These are phyloP conservation scores for Cryptophagus acutangulus DNA, from an alignment of 2,888 invertebrate genomes.

Conservation along the genomic window DNA sequence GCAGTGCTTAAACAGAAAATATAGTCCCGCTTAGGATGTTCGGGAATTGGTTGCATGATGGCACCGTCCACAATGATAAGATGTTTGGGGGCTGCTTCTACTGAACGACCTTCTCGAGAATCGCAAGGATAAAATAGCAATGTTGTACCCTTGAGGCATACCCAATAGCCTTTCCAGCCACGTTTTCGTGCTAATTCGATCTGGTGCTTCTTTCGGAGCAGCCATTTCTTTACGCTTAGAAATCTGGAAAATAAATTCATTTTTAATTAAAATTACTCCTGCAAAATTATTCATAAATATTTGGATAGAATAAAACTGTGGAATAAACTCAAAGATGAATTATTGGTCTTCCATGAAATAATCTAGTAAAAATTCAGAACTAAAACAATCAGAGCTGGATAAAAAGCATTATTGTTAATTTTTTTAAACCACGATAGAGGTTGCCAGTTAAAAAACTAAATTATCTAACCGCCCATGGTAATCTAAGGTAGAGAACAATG, in stretches of 20 bases:
- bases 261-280: no score
- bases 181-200: conserved; percentile 92
- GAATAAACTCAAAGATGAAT: no score
- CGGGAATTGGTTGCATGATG: conserved; percentile 98
- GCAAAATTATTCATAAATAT: no score
- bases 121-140: conserved; percentile 94
- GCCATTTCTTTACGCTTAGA: conserved; percentile 97
- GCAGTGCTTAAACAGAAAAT: conserved; percentile 98
- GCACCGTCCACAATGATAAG: conserved; percentile 94
- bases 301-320: no score
- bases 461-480: no score
- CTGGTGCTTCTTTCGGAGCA: conserved; percentile 93
- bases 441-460: no score
- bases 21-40: conserved; percentile 95
- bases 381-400: no score
- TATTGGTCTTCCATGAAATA: no score
- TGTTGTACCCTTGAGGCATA: conserved; percentile 94
- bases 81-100: conserved; percentile 91
- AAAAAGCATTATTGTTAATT: no score
- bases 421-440: no score
- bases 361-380: no score
- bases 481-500: no score
- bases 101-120: conserved; percentile 82
- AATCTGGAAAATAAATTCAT: conserved; percentile 77
- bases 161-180: conserved; percentile 99